Percentiles rank a stretch among this genome's conserved stretches.
Evolutionary conservation across 2,888 invertebrate species (phyloP).

Genomic region (Athalia rosae): DNA sequence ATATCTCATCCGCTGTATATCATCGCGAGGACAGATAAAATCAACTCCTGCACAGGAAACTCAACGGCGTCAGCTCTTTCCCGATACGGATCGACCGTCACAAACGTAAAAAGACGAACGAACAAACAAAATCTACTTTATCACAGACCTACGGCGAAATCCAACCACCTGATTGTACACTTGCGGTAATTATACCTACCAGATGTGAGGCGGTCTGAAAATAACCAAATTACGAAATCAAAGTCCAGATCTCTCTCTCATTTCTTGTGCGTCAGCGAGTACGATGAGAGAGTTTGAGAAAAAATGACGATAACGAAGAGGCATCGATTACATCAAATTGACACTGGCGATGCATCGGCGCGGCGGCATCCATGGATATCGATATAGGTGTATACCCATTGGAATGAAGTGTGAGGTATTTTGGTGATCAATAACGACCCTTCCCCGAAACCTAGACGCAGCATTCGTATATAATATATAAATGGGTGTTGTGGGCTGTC

Average conservation of each 20-base stretch:
- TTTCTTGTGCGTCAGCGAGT: too few relatives aligned
- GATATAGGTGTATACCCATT: neutral
- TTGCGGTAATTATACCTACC: too few relatives aligned
- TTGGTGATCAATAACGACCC: conserved; percentile 67
- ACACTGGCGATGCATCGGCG: neutral
- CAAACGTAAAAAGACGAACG: too few relatives aligned
- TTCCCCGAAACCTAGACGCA: neutral
- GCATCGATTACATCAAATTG: conserved; percentile 27
- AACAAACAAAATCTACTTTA: too few relatives aligned
- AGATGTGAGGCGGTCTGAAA: too few relatives aligned
- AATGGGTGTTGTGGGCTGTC: neutral
- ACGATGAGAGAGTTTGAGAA: too few relatives aligned
- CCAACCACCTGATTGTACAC: too few relatives aligned
- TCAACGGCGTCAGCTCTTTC: neutral
- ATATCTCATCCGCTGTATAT: conserved; percentile 20
- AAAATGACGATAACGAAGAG: neutral
- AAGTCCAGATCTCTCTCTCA: too few relatives aligned
- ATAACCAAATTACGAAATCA: too few relatives aligned
- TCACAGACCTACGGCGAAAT: too few relatives aligned
- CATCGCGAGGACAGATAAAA: conserved; percentile 19
- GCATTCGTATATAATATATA: neutral
- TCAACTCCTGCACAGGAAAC: neutral
- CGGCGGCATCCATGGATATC: neutral
- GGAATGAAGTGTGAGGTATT: conserved; percentile 56
- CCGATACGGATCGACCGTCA: neutral